A percentile compares a stretch with the other conserved stretches of the same genome.
These are phyloP conservation scores for Zeus faber DNA, from an alignment of 2,113 vertebrate species.

Conservation along the genomic window DNA sequence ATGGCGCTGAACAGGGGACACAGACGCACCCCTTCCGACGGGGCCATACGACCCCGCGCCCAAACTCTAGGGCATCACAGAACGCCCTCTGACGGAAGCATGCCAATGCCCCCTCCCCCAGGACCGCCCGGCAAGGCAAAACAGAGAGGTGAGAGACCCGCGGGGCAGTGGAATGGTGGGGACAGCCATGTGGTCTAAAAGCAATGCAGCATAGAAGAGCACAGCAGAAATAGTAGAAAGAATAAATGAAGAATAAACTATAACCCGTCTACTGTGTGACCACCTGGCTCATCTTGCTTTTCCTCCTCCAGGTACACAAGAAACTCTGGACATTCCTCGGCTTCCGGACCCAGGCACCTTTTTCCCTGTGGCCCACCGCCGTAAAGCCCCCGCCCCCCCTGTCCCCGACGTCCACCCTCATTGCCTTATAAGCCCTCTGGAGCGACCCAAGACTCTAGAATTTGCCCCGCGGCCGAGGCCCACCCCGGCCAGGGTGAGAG, in stretches of 20 bases:
- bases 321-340: constrained; percentile 74
- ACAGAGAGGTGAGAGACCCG: constrained; percentile 50
- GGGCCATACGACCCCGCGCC: constrained; percentile 78
- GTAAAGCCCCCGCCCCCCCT: constrained; percentile 65
- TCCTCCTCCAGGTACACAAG: constrained; percentile 64
- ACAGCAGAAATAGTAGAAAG: too few relatives aligned
- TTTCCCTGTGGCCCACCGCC: constrained; percentile 68
- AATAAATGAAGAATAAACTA: too few relatives aligned
- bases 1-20: constrained; percentile 77
- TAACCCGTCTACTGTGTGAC: background rate
- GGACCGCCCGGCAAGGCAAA: constrained; percentile 25
- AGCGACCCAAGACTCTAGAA: constrained; percentile 85
- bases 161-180: background rate
- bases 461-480: constrained; percentile 85
- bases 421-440: constrained; percentile 56
- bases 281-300: background rate
- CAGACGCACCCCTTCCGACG: constrained; percentile 84
- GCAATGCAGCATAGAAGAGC: too few relatives aligned
- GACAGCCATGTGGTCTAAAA: too few relatives aligned
- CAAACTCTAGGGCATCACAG: constrained; percentile 72
- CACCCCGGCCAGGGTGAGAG: constrained; percentile 70
- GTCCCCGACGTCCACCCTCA: constrained; percentile 33
- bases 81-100: constrained; percentile 76
- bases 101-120: constrained; percentile 67
- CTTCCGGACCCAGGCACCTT: constrained; percentile 75